Evolutionary conservation across 2,113 vertebrate genomes (phyloP), one percentile per base, ranked within the genome.

Genomic region (Nesospiza acunhae): DNA sequence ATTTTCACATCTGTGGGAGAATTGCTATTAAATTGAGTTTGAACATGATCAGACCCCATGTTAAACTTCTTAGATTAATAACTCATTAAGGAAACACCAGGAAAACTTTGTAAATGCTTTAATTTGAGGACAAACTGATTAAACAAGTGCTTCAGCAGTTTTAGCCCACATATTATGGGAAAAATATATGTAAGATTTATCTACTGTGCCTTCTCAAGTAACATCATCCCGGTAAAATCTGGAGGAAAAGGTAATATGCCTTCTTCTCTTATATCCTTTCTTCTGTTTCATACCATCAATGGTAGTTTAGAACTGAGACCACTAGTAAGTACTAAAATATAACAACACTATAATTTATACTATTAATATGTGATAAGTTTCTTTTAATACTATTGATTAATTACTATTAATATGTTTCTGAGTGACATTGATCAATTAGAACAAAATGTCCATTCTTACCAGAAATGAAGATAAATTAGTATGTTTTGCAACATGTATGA

Each of bases 41-140:
- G 44, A 16, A 23, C 5, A 14, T 28, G n/a, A n/a, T 42, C 41
- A 67, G n/a, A 50, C 8, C 7, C 9, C 31, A 12, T 1, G 4
- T 96, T 95, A 93, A 96, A 83, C 21, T 62, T 95, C 44, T 83
- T 64, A 37, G 41, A 42, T 84, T 90, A 78, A 88, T 73, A 58
- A 59, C n/a, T 84, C 31, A 39, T 86, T 89, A 90, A 93, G 82
- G 85, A 96, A 94, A 59, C 74, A 78, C 28, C 46, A 81, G 26
- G 60, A 87, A 85, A 94, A 79, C 11, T 49, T 75, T 91, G 41
- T 46, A 72, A 96, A 49, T 87, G 42, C 47, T 73, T 84, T 93
- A 69, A 82, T 87, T 95, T 92, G 87, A 89, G 58, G 47, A 89
- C 60, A 58, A 23, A 42, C 42, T 47, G 41, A 91, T n/a, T 47